Percentiles rank a stretch among this genome's conserved stretches.
phyloP scores from a whole-genome alignment of 2,888 invertebrate genomes.

The Acholoe squamosa region DNA sequence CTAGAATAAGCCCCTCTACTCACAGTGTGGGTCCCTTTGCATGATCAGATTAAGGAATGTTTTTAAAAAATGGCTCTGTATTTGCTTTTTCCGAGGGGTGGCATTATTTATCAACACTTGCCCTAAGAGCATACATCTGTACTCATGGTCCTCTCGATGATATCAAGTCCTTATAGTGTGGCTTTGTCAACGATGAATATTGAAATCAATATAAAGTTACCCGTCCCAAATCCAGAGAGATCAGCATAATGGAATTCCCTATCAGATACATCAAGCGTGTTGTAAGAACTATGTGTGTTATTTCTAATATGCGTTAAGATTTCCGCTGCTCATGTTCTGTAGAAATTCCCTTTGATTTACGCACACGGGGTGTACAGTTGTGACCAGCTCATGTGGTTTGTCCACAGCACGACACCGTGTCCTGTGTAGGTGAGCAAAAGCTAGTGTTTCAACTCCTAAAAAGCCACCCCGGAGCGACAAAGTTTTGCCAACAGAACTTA shows the following conservation, averaged over 20 bases:
- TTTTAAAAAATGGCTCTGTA: not conserved
- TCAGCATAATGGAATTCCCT: too few species aligned
- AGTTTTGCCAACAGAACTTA: not conserved
- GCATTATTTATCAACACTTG: not conserved
- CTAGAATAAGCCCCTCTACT: constrained; percentile 34
- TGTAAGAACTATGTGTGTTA: not conserved
- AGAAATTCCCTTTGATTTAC: not conserved
- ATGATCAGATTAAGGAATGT: not conserved
- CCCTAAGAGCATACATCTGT: not conserved
- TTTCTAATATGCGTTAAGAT: not conserved
- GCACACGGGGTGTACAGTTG: not conserved
- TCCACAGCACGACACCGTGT: not conserved
- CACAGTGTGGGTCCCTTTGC: not conserved
- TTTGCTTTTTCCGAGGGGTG: too few species aligned
- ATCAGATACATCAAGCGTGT: too few species aligned
- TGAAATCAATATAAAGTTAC: too few species aligned
- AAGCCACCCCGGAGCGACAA: not conserved
- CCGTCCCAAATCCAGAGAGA: too few species aligned
- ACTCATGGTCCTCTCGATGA: not conserved
- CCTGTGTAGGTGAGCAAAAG: not conserved
- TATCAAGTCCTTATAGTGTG: too few species aligned
- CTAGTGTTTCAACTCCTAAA: not conserved
- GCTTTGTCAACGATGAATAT: too few species aligned
- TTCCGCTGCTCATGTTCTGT: not conserved
- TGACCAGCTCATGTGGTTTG: not conserved